Conservation (phyloP, 1,140 invertebrate genomes). For the Drosophila takahashii region DNA sequence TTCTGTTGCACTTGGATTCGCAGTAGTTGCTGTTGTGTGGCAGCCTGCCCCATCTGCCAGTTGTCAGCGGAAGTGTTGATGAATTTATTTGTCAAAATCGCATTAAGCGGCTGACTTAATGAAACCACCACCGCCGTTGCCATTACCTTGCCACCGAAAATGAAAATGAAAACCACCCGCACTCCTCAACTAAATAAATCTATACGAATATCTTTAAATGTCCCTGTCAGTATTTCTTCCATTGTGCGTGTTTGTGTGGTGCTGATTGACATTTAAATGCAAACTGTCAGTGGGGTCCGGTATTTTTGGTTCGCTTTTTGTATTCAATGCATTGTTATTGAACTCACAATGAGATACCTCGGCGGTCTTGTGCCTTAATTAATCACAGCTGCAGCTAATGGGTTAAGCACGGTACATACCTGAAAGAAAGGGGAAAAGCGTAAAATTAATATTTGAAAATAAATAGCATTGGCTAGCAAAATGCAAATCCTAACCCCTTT, state of each 20-base stretch:
- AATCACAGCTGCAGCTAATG: constrained; percentile 45
- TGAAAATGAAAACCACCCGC: constrained; percentile 16
- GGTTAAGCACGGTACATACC: constrained; percentile 27
- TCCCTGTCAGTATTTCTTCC: constrained; percentile 19
- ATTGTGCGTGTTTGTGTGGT: constrained; percentile 17
- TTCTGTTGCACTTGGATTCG: constrained; percentile 29
- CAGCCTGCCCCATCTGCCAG: constrained; percentile 55
- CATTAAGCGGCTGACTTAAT: constrained; percentile 62
- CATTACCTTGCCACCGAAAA: constrained; percentile 21
- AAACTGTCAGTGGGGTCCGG: constrained; percentile 33
- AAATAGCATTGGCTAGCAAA: background rate
- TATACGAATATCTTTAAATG: background rate
- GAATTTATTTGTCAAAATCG: constrained; percentile 82
- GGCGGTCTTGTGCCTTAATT: constrained; percentile 30
- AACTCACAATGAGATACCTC: constrained; percentile 11
- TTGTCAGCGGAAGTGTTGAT: constrained; percentile 80
- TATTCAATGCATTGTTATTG: constrained; percentile 33
- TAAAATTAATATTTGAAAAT: constrained; percentile 7
- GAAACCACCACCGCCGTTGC: constrained; percentile 28
- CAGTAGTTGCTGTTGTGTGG: constrained; percentile 32
- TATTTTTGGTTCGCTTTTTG: constrained; percentile 8
- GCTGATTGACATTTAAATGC: constrained; percentile 53
- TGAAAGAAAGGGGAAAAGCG: constrained; percentile 15
- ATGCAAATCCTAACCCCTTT: constrained; percentile 1
- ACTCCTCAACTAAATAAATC: background rate